phyloP scores from a whole-genome alignment of 2,888 invertebrate species.

The Salticus scenicus region DNA sequence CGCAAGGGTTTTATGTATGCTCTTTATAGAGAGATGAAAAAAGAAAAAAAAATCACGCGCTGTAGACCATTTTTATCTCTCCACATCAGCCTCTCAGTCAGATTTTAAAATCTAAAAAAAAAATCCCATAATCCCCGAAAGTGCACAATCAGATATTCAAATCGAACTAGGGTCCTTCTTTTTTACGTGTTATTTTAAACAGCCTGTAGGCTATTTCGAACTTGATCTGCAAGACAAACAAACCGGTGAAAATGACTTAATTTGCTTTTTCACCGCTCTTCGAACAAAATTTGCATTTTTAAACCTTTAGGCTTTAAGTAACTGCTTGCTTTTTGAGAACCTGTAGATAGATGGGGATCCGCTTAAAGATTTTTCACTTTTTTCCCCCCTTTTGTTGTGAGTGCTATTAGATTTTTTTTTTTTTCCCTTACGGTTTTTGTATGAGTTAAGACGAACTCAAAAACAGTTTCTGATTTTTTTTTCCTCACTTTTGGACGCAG shows the following conservation, averaged over 20 bases:
- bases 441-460: constrained; percentile 41
- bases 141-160: constrained; percentile 68
- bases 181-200: constrained; percentile 27
- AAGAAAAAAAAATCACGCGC: constrained; percentile 35
- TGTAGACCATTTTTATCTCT: constrained; percentile 61
- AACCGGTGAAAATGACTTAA: constrained; percentile 68
- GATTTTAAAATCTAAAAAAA: constrained; percentile 52
- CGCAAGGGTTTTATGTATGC: constrained; percentile 32
- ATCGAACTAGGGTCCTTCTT: constrained; percentile 36
- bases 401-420: constrained; percentile 1
- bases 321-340: constrained; percentile 65
- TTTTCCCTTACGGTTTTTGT: constrained; percentile 21
- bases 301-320: constrained; percentile 67
- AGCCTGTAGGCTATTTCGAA: constrained; percentile 22
- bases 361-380: constrained; percentile 53
- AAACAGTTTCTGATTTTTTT: constrained; percentile 14
- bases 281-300: constrained; percentile 64
- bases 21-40: constrained; percentile 2
- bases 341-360: constrained; percentile 63
- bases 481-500: constrained; percentile 9
- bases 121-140: constrained; percentile 56
- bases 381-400: constrained; percentile 18
- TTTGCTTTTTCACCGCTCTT: constrained; percentile 60
- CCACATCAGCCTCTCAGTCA: constrained; percentile 55
- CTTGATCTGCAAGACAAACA: constrained; percentile 67